Evolutionary conservation across 2,113 vertebrate genomes (phyloP).

Genomic region (Crotalus horridus): DNA sequence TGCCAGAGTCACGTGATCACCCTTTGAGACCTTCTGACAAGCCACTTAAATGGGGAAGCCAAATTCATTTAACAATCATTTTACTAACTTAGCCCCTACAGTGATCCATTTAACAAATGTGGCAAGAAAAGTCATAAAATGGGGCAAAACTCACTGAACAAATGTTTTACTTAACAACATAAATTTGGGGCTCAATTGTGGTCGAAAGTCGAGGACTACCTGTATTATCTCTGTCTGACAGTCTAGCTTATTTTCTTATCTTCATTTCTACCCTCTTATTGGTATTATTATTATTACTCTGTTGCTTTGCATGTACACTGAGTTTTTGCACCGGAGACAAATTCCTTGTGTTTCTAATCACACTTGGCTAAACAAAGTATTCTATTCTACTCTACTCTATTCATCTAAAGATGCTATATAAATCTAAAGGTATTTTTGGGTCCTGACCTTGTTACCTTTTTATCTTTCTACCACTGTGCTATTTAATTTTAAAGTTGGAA

Average conservation of each 20-base stretch:
- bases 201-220: background rate
- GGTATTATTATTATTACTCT: background rate
- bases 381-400: background rate
- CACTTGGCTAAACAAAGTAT: background rate
- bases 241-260: background rate
- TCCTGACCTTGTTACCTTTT: conserved; percentile 1
- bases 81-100: too few relatives aligned
- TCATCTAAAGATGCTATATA: conserved; percentile 16
- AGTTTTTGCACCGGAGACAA: background rate
- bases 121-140: too few relatives aligned
- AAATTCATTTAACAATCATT: background rate
- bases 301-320: background rate
- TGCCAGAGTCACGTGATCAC: background rate
- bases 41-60: background rate
- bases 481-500: conserved; percentile 53
- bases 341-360: background rate
- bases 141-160: background rate
- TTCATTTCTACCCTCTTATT: background rate
- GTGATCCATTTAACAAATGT: too few relatives aligned
- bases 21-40: background rate
- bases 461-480: conserved; percentile 33
- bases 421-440: conserved; percentile 7
- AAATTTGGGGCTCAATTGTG: background rate
- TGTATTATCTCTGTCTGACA: background rate
- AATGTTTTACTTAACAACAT: background rate